These are phyloP conservation scores for Cephalotes varians DNA, from an alignment of 2,888 invertebrate species.

Conservation along the genomic window DNA sequence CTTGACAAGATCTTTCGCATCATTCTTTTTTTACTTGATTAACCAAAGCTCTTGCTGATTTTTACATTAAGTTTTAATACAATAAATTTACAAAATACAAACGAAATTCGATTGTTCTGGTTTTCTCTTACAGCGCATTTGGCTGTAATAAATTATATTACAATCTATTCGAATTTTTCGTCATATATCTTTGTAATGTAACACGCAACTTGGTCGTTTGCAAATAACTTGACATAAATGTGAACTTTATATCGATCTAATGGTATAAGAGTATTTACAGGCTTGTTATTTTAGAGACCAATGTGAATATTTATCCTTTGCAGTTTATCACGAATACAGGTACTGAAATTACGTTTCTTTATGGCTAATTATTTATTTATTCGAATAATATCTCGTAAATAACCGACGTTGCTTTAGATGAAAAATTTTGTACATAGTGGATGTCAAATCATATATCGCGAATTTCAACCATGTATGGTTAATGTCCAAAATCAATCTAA, in stretches of 20 bases:
- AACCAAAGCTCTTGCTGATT: conserved; percentile 23
- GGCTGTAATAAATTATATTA: conserved; percentile 29
- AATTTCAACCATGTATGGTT: conserved; percentile 39
- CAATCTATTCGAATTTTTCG: conserved; percentile 5
- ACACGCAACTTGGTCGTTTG: conserved; percentile 39
- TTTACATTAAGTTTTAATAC: conserved; percentile 27
- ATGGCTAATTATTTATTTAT: conserved; percentile 39
- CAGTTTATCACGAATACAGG: conserved; percentile 42
- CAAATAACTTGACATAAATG: conserved; percentile 58
- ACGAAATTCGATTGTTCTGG: background rate
- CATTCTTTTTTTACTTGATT: conserved; percentile 19
- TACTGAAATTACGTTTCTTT: conserved; percentile 45
- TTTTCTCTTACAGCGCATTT: background rate
- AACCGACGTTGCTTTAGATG: conserved; percentile 7
- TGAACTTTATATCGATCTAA: conserved; percentile 48
- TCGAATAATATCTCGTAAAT: conserved; percentile 23
- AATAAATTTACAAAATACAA: conserved; percentile 41
- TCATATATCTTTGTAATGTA: conserved; percentile 33
- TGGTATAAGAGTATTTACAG: conserved; percentile 63
- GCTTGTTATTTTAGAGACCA: conserved; percentile 32
- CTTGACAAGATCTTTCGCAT: conserved; percentile 26
- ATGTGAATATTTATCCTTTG: conserved; percentile 34
- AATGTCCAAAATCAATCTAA: conserved; percentile 57
- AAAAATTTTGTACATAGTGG: conserved; percentile 40
- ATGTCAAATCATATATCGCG: conserved; percentile 28